Percentiles rank a stretch among this genome's conserved stretches.
phyloP scores from a whole-genome alignment of 2,888 invertebrate genomes.

The Galerucella nymphaeae region DNA sequence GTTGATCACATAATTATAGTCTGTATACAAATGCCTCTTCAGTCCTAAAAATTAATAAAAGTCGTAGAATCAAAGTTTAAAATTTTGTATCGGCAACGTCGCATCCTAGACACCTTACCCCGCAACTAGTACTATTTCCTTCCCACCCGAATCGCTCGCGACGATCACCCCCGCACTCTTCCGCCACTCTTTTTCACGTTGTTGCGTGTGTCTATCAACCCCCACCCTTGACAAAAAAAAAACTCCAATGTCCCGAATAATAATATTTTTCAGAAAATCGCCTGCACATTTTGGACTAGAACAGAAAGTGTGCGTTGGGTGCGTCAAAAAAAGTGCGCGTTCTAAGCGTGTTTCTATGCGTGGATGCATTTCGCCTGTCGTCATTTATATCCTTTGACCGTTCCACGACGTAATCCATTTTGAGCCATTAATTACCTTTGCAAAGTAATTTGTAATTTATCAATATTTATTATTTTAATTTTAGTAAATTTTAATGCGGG shows the following conservation, averaged over 20 bases:
- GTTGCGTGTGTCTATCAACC: conserved; percentile 58
- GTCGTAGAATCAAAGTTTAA: neutral
- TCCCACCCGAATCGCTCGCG: conserved; percentile 56
- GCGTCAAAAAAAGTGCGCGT: conserved; percentile 60
- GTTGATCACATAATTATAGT: no score
- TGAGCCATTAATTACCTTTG: neutral
- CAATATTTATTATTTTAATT: conserved; percentile 15
- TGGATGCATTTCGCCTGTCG: conserved; percentile 50
- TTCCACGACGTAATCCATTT: conserved; percentile 27
- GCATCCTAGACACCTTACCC: conserved; percentile 58
- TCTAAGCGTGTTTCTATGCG: conserved; percentile 54
- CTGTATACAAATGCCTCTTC: no score
- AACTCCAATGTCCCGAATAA: conserved; percentile 58
- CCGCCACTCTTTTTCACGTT: conserved; percentile 52
- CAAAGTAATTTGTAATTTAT: conserved; percentile 5
- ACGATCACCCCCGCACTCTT: conserved; percentile 53
- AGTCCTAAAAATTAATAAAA: neutral
- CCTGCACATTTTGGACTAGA: conserved; percentile 61
- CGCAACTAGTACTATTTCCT: conserved; percentile 53
- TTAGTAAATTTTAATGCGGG: neutral
- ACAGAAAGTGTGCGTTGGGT: conserved; percentile 59
- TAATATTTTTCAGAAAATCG: conserved; percentile 64
- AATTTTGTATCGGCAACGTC: conserved; percentile 32
- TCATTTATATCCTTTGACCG: conserved; percentile 41
- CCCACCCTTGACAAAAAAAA: conserved; percentile 54